phyloP scores from a whole-genome alignment of 2,888 invertebrate species.

The Iphiclides podalirius region DNA sequence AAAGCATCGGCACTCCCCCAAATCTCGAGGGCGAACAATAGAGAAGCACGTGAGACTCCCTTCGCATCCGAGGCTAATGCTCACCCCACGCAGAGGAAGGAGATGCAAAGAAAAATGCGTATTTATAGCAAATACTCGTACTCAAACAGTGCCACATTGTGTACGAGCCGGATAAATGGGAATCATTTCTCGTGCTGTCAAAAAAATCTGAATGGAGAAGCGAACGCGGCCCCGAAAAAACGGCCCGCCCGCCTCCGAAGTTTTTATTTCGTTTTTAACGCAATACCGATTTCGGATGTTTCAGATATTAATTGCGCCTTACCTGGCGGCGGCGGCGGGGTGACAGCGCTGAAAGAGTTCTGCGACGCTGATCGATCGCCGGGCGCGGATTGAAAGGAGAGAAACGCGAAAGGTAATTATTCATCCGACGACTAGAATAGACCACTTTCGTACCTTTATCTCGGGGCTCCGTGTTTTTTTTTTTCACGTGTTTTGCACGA shows the following conservation, averaged over 20 bases:
- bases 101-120: conserved; percentile 80
- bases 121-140: conserved; percentile 81
- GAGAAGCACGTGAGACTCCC: conserved; percentile 73
- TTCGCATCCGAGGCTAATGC: conserved; percentile 69
- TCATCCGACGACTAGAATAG: conserved; percentile 79
- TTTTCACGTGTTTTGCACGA: conserved; percentile 74
- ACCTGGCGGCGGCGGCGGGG: conserved; percentile 73
- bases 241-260: conserved; percentile 65
- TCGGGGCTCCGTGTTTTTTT: conserved; percentile 37
- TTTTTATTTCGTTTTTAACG: conserved; percentile 78
- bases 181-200: conserved; percentile 80
- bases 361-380: conserved; percentile 76
- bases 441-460: conserved; percentile 79
- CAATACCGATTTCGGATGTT: conserved; percentile 79
- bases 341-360: conserved; percentile 77
- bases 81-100: conserved; percentile 76
- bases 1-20: conserved; percentile 75
- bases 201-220: conserved; percentile 80
- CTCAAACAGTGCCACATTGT: conserved; percentile 81
- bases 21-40: conserved; percentile 74
- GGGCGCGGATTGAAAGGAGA: conserved; percentile 77
- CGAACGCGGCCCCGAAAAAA: conserved; percentile 76
- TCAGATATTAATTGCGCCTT: conserved; percentile 76
- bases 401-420: conserved; percentile 78
- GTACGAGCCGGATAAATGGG: conserved; percentile 81